These are phyloP conservation scores for Melanophora roralis DNA, from an alignment of 2,888 invertebrate genomes.

Conservation along the genomic window DNA sequence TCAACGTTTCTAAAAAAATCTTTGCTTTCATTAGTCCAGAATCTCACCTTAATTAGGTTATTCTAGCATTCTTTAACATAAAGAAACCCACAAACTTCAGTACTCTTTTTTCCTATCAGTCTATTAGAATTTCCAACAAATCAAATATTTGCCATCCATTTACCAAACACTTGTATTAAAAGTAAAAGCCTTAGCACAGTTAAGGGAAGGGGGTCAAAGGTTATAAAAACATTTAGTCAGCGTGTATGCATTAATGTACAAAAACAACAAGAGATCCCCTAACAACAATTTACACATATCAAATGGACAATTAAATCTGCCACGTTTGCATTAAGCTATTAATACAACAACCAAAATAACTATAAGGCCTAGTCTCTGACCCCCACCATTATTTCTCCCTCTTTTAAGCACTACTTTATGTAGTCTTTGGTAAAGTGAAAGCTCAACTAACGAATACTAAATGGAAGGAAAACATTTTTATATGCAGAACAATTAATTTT, in stretches of 20 bases:
- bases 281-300: constrained; percentile 58
- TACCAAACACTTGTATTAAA: background rate
- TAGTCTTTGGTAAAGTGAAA: background rate
- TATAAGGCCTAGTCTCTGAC: background rate
- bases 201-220: background rate
- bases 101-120: background rate
- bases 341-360: background rate
- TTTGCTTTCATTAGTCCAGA: no score
- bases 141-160: constrained; percentile 31
- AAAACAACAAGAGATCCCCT: constrained; percentile 28
- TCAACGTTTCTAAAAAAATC: no score
- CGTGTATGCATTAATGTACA: background rate
- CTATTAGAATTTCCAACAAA: constrained; percentile 23
- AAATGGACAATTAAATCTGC: constrained; percentile 62
- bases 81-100: background rate
- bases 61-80: no score
- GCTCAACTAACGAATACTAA: constrained; percentile 35
- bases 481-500: constrained; percentile 56
- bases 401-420: background rate
- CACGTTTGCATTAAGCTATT: constrained; percentile 56
- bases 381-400: background rate
- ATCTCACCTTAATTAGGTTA: no score
- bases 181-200: background rate
- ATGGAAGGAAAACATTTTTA: constrained; percentile 58
- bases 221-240: background rate